phyloP scores from a whole-genome alignment of 2,797 vertebrate genomes.

The Ceryle rudis region DNA sequence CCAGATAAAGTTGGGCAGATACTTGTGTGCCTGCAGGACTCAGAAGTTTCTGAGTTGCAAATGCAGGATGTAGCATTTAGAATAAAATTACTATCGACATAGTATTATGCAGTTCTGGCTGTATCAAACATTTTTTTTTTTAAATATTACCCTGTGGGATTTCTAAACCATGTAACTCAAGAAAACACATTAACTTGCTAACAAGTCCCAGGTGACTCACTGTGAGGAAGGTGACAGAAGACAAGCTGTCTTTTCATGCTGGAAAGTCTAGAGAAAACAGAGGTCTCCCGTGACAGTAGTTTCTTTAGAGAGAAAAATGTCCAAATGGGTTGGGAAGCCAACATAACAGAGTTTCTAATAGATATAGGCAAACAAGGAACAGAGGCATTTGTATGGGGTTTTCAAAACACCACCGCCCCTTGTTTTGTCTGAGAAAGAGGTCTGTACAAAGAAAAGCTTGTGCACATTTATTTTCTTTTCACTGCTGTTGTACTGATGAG shows the following conservation, averaged over 20 bases:
- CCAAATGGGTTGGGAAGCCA: neutral
- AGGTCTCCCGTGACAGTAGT: neutral
- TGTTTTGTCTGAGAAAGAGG: neutral
- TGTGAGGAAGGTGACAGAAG: neutral
- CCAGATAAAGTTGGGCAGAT: neutral
- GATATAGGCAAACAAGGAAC: neutral
- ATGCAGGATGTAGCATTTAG: neutral
- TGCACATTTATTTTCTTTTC: neutral
- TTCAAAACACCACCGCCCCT: neutral
- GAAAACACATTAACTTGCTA: neutral
- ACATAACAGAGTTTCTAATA: neutral
- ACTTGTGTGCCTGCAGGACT: neutral
- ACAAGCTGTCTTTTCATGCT: neutral
- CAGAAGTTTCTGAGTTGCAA: neutral
- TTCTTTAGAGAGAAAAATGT: neutral
- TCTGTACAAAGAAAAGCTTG: neutral
- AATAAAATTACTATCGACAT: neutral
- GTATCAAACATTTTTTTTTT: neutral
- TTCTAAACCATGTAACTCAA: neutral
- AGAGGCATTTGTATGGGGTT: fast-evolving
- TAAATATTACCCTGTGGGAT: neutral
- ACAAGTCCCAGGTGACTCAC: neutral
- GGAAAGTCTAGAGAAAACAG: neutral
- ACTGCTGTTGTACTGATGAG: neutral
- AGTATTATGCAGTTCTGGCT: neutral